Percentiles rank a stretch among this genome's conserved stretches.
These are phyloP conservation scores for Puffinus mauretanicus DNA, from an alignment of 2,113 vertebrate species.

Conservation along the genomic window DNA sequence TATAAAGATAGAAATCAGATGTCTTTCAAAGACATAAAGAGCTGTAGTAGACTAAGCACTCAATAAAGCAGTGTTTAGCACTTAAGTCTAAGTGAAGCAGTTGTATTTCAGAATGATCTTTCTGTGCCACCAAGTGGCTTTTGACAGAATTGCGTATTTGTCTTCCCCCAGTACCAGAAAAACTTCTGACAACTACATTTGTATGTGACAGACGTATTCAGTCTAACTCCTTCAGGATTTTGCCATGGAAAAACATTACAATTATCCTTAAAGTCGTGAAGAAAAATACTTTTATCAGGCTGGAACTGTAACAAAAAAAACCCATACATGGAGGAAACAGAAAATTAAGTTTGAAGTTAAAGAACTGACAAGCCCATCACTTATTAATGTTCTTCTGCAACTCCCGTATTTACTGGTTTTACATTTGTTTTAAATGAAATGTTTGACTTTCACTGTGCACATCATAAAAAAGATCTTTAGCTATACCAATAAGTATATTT, in stretches of 20 bases:
- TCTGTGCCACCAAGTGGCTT: slow-evolving; percentile 32
- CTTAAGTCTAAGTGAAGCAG: accelerated
- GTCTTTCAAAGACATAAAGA: not conserved
- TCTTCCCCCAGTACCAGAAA: not conserved
- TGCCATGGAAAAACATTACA: not conserved
- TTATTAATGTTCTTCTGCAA: not conserved
- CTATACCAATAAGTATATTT: not conserved
- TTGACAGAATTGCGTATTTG: not conserved
- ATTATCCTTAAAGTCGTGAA: not conserved
- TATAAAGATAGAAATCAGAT: not conserved
- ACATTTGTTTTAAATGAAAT: not conserved
- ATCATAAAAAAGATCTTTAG: not conserved
- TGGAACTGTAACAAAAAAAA: not conserved
- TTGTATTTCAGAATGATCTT: not conserved
- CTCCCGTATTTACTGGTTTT: not conserved
- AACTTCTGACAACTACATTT: not conserved
- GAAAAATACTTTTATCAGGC: not conserved
- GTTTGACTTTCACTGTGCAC: not conserved
- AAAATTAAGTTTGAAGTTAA: not conserved
- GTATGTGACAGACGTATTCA: not conserved
- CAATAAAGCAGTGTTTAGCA: not conserved
- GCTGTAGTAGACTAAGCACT: not conserved
- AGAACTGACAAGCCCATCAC: not conserved
- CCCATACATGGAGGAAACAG: not conserved
- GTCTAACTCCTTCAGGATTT: not conserved